Conservation (phyloP, 2,113 vertebrate species). For the Indicator indicator region DNA sequence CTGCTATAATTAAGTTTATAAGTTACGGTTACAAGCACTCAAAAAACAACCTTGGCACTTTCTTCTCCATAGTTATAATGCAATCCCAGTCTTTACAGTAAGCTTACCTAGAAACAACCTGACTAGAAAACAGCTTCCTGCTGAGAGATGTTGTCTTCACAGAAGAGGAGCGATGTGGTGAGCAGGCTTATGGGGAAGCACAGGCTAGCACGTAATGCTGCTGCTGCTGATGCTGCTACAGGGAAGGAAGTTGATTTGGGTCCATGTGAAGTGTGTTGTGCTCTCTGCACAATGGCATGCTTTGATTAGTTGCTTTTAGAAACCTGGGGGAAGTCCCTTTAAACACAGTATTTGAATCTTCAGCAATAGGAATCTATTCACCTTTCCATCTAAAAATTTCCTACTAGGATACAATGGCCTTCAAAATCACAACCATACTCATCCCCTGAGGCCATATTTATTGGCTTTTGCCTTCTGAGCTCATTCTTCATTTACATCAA, state of each 20-base stretch:
- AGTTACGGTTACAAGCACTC: background rate
- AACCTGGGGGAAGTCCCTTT: background rate
- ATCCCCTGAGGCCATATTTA: background rate
- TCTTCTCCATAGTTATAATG: background rate
- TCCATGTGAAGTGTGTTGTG: background rate
- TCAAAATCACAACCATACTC: background rate
- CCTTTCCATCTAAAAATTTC: background rate
- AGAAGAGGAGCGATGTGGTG: fast-evolving
- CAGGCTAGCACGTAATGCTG: background rate
- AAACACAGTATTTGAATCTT: background rate
- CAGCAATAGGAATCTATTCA: background rate
- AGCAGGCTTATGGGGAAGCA: fast-evolving
- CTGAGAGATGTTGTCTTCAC: background rate
- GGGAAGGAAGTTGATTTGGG: background rate
- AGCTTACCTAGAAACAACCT: background rate
- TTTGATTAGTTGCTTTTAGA: background rate
- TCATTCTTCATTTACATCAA: background rate
- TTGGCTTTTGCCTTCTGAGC: background rate
- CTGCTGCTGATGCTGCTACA: background rate
- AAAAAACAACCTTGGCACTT: background rate
- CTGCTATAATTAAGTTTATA: background rate
- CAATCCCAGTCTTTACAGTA: background rate
- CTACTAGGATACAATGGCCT: background rate
- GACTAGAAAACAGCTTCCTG: background rate
- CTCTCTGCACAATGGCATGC: background rate